Percentiles rank a stretch among this genome's conserved stretches.
phyloP scores from a whole-genome alignment of 2,888 invertebrate species.

The Perizoma flavofasciatum region DNA sequence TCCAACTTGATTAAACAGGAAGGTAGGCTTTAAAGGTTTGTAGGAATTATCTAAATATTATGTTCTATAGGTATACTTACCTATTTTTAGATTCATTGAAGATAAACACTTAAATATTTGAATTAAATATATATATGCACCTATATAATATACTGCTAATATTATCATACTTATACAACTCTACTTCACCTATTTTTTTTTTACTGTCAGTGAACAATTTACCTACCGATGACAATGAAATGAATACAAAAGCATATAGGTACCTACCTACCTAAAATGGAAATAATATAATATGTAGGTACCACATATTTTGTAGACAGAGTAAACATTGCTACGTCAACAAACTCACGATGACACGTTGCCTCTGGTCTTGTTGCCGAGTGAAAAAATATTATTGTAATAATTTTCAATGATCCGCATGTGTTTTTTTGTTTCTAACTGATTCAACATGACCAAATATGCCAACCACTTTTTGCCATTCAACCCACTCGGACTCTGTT shows the following conservation, averaged over 20 bases:
- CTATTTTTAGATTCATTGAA: no score
- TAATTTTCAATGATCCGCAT: constrained; percentile 20
- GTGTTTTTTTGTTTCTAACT: constrained; percentile 35
- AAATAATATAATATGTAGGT: constrained; percentile 1
- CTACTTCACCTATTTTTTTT: no score
- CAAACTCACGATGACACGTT: constrained; percentile 24
- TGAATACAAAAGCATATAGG: neutral
- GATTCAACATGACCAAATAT: constrained; percentile 50
- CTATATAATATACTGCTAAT: no score
- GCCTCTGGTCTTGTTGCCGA: constrained; percentile 21
- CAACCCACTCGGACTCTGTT: constrained; percentile 56
- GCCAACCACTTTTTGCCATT: constrained; percentile 51
- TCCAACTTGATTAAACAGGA: constrained; percentile 10
- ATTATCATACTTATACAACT: no score
- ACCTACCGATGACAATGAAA: no score
- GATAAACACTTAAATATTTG: no score
- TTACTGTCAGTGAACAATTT: no score
- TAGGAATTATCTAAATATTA: neutral
- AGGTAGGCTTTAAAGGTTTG: constrained; percentile 7
- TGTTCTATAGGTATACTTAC: no score
- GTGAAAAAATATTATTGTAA: constrained; percentile 22
- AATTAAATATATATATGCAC: no score
- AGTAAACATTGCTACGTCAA: constrained; percentile 32
- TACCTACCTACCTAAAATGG: neutral
- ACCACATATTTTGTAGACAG: constrained; percentile 12